phyloP scores from a whole-genome alignment of 2,113 vertebrate genomes.

The Saccopteryx leptura region DNA sequence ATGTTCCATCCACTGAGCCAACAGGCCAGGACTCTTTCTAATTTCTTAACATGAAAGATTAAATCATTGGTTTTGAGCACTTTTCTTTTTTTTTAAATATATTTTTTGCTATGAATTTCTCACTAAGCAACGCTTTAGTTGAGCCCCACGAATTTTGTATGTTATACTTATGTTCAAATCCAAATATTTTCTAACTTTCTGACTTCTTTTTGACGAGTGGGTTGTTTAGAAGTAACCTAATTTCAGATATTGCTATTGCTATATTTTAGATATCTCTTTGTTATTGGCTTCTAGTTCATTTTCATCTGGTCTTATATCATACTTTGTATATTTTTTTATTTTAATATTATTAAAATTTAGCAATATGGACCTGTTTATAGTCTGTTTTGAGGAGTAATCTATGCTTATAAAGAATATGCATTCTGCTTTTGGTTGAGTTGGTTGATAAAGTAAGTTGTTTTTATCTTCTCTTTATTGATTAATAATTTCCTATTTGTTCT shows the following conservation, averaged over 20 bases:
- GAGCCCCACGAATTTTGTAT: background rate
- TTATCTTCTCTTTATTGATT: background rate
- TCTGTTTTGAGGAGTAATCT: background rate
- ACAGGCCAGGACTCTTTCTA: background rate
- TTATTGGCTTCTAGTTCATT: background rate
- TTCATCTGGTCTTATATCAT: background rate
- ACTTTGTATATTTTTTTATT: background rate
- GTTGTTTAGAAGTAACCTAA: background rate
- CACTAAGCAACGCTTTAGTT: background rate
- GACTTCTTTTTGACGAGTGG: background rate
- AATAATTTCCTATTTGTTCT: background rate
- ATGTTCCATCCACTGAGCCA: too few relatives aligned
- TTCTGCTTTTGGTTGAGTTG: background rate
- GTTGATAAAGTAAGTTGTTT: background rate
- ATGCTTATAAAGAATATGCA: background rate
- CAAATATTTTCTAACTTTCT: background rate
- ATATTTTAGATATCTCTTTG: background rate
- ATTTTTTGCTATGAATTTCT: background rate
- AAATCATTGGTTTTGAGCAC: background rate
- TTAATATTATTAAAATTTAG: constrained; percentile 13
- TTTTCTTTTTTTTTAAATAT: background rate
- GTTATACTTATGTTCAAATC: background rate
- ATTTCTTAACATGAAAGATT: background rate
- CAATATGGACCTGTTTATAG: background rate
- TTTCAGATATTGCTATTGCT: background rate